Evolutionary conservation across 2,113 vertebrate species (phyloP).

Genomic region (Axis porcinus): DNA sequence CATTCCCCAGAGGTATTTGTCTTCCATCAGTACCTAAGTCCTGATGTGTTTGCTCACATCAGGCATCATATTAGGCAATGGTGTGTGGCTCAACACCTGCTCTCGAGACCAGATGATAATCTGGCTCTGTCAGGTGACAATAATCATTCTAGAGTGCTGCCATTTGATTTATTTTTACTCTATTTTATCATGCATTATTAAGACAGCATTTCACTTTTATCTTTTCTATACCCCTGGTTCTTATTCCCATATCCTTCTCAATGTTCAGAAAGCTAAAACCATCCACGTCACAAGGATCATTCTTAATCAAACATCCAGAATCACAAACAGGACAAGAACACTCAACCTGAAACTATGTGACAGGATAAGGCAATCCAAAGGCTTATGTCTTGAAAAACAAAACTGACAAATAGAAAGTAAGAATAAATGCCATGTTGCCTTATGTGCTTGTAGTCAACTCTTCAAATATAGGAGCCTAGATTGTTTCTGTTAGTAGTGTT

Average conservation of each 20-base stretch:
- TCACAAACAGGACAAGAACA: background rate
- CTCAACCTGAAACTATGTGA: background rate
- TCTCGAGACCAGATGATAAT: background rate
- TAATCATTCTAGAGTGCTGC: background rate
- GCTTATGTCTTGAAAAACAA: background rate
- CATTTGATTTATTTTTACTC: background rate
- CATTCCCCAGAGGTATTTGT: background rate
- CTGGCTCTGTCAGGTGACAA: background rate
- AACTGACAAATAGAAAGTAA: background rate
- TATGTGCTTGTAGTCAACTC: background rate
- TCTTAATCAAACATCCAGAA: constrained; percentile 5
- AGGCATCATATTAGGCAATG: background rate
- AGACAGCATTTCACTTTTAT: background rate
- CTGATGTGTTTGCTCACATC: background rate
- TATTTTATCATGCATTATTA: background rate
- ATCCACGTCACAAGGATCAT: background rate
- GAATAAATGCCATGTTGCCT: background rate
- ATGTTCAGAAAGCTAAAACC: background rate
- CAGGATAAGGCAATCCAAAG: background rate
- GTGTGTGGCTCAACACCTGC: background rate
- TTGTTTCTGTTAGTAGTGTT: background rate
- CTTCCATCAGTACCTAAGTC: background rate
- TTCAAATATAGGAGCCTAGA: background rate
- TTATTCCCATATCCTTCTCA: background rate
- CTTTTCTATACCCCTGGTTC: background rate